Evolutionary conservation across 2,113 vertebrate genomes (phyloP).

Genomic region (Piprites chloris): DNA sequence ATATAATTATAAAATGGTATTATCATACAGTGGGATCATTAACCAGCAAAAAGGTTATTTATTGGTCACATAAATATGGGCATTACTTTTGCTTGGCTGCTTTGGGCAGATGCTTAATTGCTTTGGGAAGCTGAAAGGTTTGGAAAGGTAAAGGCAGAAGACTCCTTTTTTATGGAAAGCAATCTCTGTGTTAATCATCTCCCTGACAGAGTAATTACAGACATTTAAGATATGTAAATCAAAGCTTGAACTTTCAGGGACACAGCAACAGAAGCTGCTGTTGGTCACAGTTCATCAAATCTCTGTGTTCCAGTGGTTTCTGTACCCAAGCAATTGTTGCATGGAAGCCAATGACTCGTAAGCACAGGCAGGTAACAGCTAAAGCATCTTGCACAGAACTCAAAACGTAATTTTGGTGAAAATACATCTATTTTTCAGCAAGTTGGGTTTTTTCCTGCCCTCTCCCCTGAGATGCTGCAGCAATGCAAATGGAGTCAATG

Average conservation of each 20-base stretch:
- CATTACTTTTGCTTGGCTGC: not conserved
- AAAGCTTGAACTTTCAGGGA: not conserved
- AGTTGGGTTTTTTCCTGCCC: not conserved
- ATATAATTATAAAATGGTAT: not conserved
- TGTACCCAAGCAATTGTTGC: not conserved
- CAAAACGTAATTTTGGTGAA: not conserved
- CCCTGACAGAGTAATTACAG: not conserved
- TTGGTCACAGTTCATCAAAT: not conserved
- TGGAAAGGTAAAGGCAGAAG: not conserved
- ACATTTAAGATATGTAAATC: slow-evolving; percentile 13
- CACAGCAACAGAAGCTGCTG: not conserved
- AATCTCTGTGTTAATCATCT: not conserved
- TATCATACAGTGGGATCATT: not conserved
- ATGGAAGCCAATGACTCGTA: not conserved
- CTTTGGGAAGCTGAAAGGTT: not conserved
- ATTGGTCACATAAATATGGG: not conserved
- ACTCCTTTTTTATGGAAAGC: not conserved
- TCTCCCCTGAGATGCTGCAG: not conserved
- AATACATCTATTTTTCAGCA: not conserved
- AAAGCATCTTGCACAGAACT: not conserved
- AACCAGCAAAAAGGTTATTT: not conserved
- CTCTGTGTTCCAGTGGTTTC: not conserved
- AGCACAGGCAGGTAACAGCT: not conserved
- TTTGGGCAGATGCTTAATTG: not conserved
- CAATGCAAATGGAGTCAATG: not conserved